Evolutionary conservation across 2,888 invertebrate genomes (phyloP).

Genomic region (Tolmerus cingulatus): DNA sequence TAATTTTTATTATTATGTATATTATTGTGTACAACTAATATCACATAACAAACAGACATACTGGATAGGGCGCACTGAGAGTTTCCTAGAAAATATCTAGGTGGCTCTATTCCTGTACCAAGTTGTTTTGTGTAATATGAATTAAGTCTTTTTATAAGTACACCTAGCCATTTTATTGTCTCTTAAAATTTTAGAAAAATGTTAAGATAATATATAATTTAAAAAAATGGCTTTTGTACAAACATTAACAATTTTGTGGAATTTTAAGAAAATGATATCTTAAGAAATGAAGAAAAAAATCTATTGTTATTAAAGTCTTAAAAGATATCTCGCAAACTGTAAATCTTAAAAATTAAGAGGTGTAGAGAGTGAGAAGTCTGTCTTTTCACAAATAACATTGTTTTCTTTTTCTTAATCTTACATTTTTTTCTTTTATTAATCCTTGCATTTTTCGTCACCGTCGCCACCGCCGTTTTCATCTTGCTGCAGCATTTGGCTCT

Average conservation of each 20-base stretch:
- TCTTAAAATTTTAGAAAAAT: not conserved
- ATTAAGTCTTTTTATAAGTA: not conserved
- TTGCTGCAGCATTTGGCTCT: not conserved
- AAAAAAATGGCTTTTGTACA: not conserved
- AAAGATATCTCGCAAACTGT: not conserved
- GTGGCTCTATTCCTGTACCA: not conserved
- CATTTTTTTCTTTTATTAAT: not conserved
- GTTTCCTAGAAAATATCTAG: not conserved
- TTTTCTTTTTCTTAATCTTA: no score
- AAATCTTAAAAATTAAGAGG: not conserved
- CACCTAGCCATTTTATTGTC: not conserved
- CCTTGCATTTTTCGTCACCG: not conserved
- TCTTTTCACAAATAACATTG: no score
- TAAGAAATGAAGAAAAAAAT: not conserved
- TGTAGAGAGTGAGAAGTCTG: not conserved
- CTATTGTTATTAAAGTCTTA: no score
- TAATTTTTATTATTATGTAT: not conserved
- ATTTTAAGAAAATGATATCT: not conserved
- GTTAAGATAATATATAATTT: not conserved
- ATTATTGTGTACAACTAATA: conserved; percentile 5
- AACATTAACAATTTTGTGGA: not conserved
- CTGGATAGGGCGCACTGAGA: not conserved
- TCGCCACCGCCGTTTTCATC: not conserved
- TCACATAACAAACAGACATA: conserved; percentile 36
- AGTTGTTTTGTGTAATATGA: not conserved